Evolutionary conservation across 2,888 invertebrate species (phyloP).

Genomic region (Callyntrura guangdongensis): DNA sequence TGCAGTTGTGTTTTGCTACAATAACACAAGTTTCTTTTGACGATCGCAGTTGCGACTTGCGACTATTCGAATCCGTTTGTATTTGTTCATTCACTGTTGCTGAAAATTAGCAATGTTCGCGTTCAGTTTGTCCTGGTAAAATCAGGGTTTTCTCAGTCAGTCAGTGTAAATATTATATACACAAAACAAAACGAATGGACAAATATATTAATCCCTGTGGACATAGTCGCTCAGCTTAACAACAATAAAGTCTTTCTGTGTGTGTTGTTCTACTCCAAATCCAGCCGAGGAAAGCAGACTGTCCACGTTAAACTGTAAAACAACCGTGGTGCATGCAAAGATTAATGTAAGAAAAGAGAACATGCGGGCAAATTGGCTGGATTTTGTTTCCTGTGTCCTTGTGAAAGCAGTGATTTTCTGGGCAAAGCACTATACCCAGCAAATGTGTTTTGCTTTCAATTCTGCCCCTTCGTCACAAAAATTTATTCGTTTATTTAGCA

Average conservation of each 20-base stretch:
- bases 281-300: background rate
- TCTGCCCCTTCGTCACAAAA: slow-evolving; percentile 38
- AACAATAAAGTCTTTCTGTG: slow-evolving; percentile 17
- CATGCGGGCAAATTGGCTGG: slow-evolving; percentile 50
- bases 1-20: too few relatives aligned
- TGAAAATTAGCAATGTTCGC: background rate
- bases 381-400: slow-evolving; percentile 67
- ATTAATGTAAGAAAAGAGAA: background rate
- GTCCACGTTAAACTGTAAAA: background rate
- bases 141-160: background rate
- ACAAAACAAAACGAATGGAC: slow-evolving; percentile 14
- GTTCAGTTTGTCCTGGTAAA: background rate
- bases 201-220: slow-evolving; percentile 49
- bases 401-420: slow-evolving; percentile 61
- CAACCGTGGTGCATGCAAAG: slow-evolving; percentile 12
- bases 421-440: slow-evolving; percentile 7
- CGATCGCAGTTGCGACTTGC: too few relatives aligned
- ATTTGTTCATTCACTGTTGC: background rate
- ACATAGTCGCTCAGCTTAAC: slow-evolving; percentile 32
- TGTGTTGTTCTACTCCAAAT: background rate
- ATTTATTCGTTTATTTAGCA: slow-evolving; percentile 64
- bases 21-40: background rate
- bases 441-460: slow-evolving; percentile 58
- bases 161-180: background rate
- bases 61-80: background rate